These are phyloP conservation scores for Schizaphis graminum DNA, from an alignment of 2,888 invertebrate species.

Conservation along the genomic window DNA sequence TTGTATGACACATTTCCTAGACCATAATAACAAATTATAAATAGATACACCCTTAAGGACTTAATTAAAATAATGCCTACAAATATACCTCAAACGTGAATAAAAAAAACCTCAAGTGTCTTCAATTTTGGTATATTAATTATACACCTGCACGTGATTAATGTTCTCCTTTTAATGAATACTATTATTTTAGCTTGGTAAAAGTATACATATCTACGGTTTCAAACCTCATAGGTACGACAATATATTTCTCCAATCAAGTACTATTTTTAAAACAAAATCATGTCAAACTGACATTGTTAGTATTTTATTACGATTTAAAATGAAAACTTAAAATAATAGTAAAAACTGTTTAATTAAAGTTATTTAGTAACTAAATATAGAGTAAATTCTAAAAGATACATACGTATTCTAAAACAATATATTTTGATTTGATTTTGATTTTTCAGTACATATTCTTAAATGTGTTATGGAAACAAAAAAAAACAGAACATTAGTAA, in stretches of 20 bases:
- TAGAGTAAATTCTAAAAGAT: background rate
- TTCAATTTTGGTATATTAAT: background rate
- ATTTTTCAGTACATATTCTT: background rate
- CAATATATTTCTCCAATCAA: background rate
- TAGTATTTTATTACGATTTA: background rate
- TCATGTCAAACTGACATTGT: too few species aligned
- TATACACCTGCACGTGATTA: background rate
- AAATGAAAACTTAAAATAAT: background rate
- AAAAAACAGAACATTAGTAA: background rate
- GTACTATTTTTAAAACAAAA: background rate
- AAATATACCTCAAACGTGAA: background rate
- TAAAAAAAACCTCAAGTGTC: background rate
- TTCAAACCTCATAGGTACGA: background rate
- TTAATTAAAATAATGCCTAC: background rate
- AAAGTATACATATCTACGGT: background rate
- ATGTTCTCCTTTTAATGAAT: background rate
- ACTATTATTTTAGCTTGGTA: background rate
- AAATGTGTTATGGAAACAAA: background rate
- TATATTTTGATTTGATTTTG: background rate
- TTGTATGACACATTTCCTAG: background rate
- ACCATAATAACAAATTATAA: slow-evolving; percentile 1
- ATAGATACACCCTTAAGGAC: background rate
- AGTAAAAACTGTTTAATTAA: background rate
- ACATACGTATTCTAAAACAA: background rate
- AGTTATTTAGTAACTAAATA: background rate